Evolutionary conservation across 1,140 invertebrate genomes (phyloP).

Genomic region (Nylanderia fulva): DNA sequence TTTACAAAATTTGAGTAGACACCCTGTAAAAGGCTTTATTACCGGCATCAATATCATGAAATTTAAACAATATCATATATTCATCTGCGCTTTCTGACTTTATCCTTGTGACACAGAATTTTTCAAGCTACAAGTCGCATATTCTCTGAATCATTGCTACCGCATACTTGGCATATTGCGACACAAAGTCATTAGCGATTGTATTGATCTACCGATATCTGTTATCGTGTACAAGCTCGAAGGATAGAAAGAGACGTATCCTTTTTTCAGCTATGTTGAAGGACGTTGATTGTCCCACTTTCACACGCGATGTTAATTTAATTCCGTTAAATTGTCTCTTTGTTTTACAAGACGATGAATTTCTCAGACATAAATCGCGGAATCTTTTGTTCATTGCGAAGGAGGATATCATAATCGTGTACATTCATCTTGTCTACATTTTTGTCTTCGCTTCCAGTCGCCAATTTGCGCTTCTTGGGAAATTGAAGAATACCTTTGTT

Average conservation of each 20-base stretch:
- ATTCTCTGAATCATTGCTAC: constrained; percentile 8
- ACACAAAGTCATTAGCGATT: not conserved
- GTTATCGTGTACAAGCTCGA: not conserved
- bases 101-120: constrained; percentile 16
- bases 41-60: not conserved
- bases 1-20: no score
- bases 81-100: not conserved
- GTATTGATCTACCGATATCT: not conserved
- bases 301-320: not conserved
- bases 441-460: not conserved
- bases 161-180: not conserved
- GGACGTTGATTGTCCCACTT: not conserved
- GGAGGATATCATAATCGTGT: not conserved
- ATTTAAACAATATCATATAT: constrained; percentile 14
- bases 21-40: not conserved
- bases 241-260: not conserved
- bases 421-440: not conserved
- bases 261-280: not conserved
- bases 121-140: not conserved
- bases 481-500: no score
- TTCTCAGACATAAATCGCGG: not conserved
- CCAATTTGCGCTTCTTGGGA: not conserved
- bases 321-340: not conserved
- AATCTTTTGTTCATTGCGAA: not conserved
- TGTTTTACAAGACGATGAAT: not conserved